phyloP scores from a whole-genome alignment of 2,888 invertebrate species.

The Diarsia rubi region DNA sequence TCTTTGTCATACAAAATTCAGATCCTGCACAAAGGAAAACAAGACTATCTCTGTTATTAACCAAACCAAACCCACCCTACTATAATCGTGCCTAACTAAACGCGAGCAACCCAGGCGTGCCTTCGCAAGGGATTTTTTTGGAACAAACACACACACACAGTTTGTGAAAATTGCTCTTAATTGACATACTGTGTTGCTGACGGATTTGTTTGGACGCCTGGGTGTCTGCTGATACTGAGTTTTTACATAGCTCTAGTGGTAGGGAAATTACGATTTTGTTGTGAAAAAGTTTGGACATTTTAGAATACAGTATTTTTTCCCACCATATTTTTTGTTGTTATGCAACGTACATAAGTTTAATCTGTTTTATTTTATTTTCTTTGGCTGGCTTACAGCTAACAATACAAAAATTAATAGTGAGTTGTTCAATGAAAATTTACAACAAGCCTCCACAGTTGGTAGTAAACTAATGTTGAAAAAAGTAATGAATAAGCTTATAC shows the following conservation, averaged over 20 bases:
- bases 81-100: slow-evolving; percentile 44
- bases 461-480: too few relatives aligned
- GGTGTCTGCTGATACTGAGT: slow-evolving; percentile 29
- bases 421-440: too few relatives aligned
- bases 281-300: neutral
- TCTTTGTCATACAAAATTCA: neutral
- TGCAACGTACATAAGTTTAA: too few relatives aligned
- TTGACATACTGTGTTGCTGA: slow-evolving; percentile 54
- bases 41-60: slow-evolving; percentile 37
- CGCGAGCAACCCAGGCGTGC: slow-evolving; percentile 55
- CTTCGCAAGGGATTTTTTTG: slow-evolving; percentile 64
- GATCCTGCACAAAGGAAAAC: neutral
- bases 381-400: too few relatives aligned
- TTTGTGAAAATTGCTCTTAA: slow-evolving; percentile 55
- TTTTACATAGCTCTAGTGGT: neutral
- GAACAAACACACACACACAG: slow-evolving; percentile 37
- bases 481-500: too few relatives aligned
- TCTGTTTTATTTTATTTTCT: too few relatives aligned
- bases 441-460: too few relatives aligned
- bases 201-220: slow-evolving; percentile 56
- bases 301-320: neutral
- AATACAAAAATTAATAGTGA: too few relatives aligned
- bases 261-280: slow-evolving; percentile 5
- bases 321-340: neutral
- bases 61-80: slow-evolving; percentile 14